Conservation (phyloP, 2,113 vertebrate species). For the Lycaon pictus region DNA sequence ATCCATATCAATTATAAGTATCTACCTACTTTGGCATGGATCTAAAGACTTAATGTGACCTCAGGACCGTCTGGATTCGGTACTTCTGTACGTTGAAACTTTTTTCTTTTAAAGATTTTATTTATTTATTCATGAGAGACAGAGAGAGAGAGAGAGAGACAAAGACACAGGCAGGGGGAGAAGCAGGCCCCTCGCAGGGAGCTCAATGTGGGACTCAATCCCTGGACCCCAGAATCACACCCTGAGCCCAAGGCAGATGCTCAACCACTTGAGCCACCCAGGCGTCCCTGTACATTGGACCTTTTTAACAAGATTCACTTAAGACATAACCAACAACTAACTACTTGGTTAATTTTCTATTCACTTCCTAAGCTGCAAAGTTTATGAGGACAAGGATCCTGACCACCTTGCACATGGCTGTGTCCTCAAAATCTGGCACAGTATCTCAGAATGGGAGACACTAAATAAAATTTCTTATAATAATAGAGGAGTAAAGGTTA, state of each 20-base stretch:
- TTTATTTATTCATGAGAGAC: too few relatives aligned
- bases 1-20: not conserved
- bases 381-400: not conserved
- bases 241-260: too few relatives aligned
- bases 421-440: not conserved
- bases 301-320: not conserved
- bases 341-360: not conserved
- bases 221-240: too few relatives aligned
- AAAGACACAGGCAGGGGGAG: too few relatives aligned
- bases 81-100: not conserved
- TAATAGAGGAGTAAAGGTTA: not conserved
- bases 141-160: too few relatives aligned
- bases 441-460: not conserved
- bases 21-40: not conserved
- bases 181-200: too few relatives aligned
- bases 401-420: too few relatives aligned
- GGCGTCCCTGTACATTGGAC: too few relatives aligned
- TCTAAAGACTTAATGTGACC: not conserved
- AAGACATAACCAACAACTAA: not conserved
- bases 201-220: too few relatives aligned
- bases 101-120: not conserved
- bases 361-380: not conserved
- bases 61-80: not conserved
- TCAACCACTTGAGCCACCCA: too few relatives aligned
- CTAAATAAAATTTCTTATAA: not conserved